Evolutionary conservation across 1,140 invertebrate genomes (phyloP).

Genomic region (Drosophila pallidifrons): DNA sequence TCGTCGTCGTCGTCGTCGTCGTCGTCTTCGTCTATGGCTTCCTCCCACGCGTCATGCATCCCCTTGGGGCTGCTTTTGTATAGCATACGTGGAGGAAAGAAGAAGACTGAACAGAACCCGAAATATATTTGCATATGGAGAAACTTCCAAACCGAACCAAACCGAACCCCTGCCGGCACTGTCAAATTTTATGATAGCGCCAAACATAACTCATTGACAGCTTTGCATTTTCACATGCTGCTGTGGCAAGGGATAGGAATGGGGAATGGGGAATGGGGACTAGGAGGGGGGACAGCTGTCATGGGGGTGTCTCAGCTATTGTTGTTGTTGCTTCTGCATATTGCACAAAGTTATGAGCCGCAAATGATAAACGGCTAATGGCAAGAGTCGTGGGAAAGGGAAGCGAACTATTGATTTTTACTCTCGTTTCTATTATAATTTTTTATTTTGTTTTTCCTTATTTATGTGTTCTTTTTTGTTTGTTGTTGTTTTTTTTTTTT

Average conservation of each 20-base stretch:
- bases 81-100: no score
- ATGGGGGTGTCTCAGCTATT: conserved; percentile 15
- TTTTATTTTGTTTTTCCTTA: conserved; percentile 33
- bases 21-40: no score
- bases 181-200: conserved; percentile 82
- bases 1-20: no score
- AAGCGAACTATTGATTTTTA: conserved; percentile 50
- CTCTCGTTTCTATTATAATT: conserved; percentile 11
- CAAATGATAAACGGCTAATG: conserved; percentile 78
- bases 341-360: conserved; percentile 84
- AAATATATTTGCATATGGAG: conserved; percentile 65
- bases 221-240: conserved; percentile 81
- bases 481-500: conserved; percentile 22
- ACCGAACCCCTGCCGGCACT: conserved; percentile 31
- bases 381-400: not conserved
- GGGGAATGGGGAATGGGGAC: not conserved
- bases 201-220: conserved; percentile 84
- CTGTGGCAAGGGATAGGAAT: conserved; percentile 2
- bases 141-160: conserved; percentile 13
- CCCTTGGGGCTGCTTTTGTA: not conserved
- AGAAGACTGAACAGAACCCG: conserved; percentile 14
- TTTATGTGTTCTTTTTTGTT: not conserved
- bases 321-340: conserved; percentile 65
- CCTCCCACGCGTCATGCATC: not conserved
- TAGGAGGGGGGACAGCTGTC: conserved; percentile 1